Conservation (phyloP, 1,140 invertebrate genomes). For the Charaxes varanes region DNA sequence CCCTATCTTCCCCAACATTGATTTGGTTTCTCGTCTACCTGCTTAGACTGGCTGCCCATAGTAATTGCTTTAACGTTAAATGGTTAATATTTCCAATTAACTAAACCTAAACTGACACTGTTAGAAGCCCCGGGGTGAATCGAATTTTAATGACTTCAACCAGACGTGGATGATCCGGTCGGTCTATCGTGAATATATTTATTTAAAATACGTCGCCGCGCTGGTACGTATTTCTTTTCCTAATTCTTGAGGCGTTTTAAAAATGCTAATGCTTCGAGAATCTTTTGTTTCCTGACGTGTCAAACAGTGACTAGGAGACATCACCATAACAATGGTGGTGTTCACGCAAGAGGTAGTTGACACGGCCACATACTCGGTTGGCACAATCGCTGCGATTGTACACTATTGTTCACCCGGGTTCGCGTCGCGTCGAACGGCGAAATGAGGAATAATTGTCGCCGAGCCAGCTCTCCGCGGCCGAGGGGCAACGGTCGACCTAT, state of each 20-base stretch:
- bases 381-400: conserved; percentile 55
- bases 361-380: conserved; percentile 35
- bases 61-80: conserved; percentile 48
- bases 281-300: conserved; percentile 55
- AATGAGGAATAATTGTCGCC: conserved; percentile 43
- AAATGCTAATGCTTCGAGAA: conserved; percentile 41
- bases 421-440: conserved; percentile 34
- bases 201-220: conserved; percentile 34
- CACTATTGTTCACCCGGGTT: conserved; percentile 50
- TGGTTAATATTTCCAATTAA: conserved; percentile 64
- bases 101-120: conserved; percentile 45
- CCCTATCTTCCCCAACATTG: conserved; percentile 34
- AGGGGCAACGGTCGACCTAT: conserved; percentile 42
- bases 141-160: conserved; percentile 55
- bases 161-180: conserved; percentile 25
- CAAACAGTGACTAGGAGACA: conserved; percentile 42
- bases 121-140: conserved; percentile 41
- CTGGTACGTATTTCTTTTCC: conserved; percentile 16
- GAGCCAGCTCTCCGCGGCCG: conserved; percentile 25
- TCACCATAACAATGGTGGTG: conserved; percentile 62
- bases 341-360: conserved; percentile 56
- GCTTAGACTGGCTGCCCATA: conserved; percentile 40
- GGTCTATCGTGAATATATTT: conserved; percentile 50
- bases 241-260: conserved; percentile 29
- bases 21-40: conserved; percentile 51